Base-by-base conservation (phyloP, 2,113 vertebrate species). In the Anolis sagrei region DNA sequence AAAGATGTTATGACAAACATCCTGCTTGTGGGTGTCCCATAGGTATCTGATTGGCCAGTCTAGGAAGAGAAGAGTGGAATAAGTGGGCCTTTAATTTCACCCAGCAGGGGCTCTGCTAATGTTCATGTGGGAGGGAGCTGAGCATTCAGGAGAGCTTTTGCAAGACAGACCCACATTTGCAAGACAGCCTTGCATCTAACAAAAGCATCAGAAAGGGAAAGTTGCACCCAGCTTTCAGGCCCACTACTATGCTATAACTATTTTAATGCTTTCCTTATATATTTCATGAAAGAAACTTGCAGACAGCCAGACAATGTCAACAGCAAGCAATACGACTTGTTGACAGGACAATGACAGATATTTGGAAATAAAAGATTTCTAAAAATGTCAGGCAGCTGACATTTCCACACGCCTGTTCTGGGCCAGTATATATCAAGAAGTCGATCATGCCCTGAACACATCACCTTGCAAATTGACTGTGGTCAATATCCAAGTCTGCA, bases 321-420 rank as follows among this genome's bases (percentile, higher is more conserved):
- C 4, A 89, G 85, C 75, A 62, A 70, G 84, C n/a, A 49, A 75
- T 0, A 5, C 89, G 85, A 76, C 0, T 0, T 86, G 87, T 49
- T 87, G 91, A 76, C 90, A 90, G 90, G 90, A 84, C 89, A 91
- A 90, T 88, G 86, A 93, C 69, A 90, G 87, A 86, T 88, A 87
- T 87, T 87, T 88, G 61, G 29, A 58, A 69, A 29, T 58, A 92
- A 92, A 14, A 90, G 76, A 91, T 89, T 89, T 87, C 87, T 27
- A 64, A 64, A 9, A 68, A 68, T 68, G 8, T 29, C 6, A 68
- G 64, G 27, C 11, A 27, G 27, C 64, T 93, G 93, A 91, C 91
- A 89, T 94, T 94, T 93, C 86, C 77, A 76, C 64, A 73, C 74
- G 68, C 36, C 81, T 91, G n/a, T 91, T 93, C 86, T 89, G 85